phyloP scores from a whole-genome alignment of 2,888 invertebrate genomes.

The Aproaerema taeniolella region DNA sequence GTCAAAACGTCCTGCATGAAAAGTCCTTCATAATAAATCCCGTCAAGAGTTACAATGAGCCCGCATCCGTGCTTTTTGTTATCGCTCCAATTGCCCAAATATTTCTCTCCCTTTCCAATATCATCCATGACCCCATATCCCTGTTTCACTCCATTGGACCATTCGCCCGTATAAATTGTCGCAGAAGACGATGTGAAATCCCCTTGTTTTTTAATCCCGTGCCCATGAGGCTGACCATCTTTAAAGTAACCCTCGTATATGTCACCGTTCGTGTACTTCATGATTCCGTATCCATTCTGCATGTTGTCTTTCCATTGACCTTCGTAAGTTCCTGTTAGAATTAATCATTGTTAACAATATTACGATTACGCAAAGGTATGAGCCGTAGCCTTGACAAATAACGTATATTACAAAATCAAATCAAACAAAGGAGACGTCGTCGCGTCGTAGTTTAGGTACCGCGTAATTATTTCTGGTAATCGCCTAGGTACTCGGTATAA shows the following conservation, averaged over 20 bases:
- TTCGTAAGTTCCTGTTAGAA: slow-evolving; percentile 84
- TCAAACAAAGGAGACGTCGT: no score
- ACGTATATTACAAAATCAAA: no score
- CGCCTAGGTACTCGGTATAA: no score
- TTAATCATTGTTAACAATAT: no score
- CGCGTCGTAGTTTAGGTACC: no score
- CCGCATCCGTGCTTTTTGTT: slow-evolving; percentile 91
- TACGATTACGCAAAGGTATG: no score
- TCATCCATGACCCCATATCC: slow-evolving; percentile 95
- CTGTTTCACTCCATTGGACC: slow-evolving; percentile 84
- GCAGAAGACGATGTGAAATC: slow-evolving; percentile 85
- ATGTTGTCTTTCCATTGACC: slow-evolving; percentile 89
- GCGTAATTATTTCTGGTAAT: no score
- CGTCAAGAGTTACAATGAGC: slow-evolving; percentile 91
- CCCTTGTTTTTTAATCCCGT: slow-evolving; percentile 89
- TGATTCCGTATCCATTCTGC: slow-evolving; percentile 87
- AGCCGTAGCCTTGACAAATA: no score
- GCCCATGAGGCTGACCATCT: slow-evolving; percentile 89
- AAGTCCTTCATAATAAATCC: slow-evolving; percentile 93
- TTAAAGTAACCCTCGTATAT: slow-evolving; percentile 92
- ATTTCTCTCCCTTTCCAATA: slow-evolving; percentile 91
- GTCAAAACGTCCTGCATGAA: slow-evolving; percentile 88
- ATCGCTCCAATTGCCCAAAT: slow-evolving; percentile 92
- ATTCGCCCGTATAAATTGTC: slow-evolving; percentile 93
- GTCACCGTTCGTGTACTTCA: slow-evolving; percentile 87